These are phyloP conservation scores for Lycocerus yunnanus DNA, from an alignment of 2,888 invertebrate species.

Conservation along the genomic window DNA sequence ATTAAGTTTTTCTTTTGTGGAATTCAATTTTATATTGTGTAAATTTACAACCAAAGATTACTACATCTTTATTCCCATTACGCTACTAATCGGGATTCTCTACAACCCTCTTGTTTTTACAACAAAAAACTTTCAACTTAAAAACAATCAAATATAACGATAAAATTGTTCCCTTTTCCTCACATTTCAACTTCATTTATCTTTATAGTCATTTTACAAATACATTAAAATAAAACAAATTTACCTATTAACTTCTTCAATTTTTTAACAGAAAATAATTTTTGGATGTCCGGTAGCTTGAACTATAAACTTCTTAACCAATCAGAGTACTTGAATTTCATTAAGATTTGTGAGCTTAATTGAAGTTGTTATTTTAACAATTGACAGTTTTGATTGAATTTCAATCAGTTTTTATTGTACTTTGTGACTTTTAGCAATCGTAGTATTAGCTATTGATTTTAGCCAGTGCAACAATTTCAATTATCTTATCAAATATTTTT, in stretches of 20 bases:
- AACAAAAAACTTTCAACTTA: not conserved
- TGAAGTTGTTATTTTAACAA: not conserved
- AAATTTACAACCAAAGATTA: not conserved
- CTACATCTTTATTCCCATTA: not conserved
- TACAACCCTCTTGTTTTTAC: not conserved
- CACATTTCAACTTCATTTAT: not conserved
- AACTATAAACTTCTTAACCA: not conserved
- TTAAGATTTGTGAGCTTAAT: not conserved
- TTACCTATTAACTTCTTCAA: not conserved
- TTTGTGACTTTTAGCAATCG: not conserved
- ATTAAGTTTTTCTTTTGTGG: not conserved
- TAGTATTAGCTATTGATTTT: not conserved
- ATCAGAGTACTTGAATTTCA: not conserved
- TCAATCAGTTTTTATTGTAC: not conserved
- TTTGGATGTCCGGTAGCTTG: not conserved
- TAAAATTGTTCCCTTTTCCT: not conserved
- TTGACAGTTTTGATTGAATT: not conserved
- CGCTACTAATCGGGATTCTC: not conserved
- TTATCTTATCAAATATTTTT: not conserved
- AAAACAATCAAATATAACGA: not conserved
- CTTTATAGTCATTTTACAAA: not conserved
- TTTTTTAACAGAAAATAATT: not conserved
- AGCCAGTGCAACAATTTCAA: not conserved
- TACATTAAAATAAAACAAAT: not conserved
- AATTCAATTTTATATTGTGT: not conserved